A percentile compares a stretch with the other conserved stretches of the same genome.
These are phyloP conservation scores for Trachelipus rathkii DNA, from an alignment of 1,140 invertebrate species.

Conservation along the genomic window DNA sequence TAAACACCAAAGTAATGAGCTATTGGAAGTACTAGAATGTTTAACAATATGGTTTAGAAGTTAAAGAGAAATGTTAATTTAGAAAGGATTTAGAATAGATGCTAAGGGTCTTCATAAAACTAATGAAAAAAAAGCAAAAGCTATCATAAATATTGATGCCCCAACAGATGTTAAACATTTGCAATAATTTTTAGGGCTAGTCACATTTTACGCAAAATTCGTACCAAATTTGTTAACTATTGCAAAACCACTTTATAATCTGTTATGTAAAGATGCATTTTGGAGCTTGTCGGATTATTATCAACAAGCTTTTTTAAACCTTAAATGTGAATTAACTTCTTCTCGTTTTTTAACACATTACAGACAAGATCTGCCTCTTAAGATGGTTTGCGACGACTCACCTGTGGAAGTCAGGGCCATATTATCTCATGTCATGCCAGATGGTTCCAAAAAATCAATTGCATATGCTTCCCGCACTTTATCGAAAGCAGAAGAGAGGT, in stretches of 20 bases:
- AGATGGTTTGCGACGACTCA: conserved; percentile 55
- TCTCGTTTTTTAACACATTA: conserved; percentile 49
- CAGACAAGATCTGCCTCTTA: conserved; percentile 49
- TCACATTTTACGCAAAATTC: neutral
- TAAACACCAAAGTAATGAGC: neutral
- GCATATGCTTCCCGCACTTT: conserved; percentile 53
- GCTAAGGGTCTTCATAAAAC: neutral
- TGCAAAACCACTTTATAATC: neutral
- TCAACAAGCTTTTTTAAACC: conserved; percentile 46
- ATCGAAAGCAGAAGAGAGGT: conserved; percentile 51
- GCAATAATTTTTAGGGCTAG: neutral
- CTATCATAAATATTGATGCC: neutral
- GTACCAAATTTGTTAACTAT: neutral
- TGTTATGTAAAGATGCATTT: neutral
- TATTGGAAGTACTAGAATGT: neutral
- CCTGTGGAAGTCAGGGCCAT: conserved; percentile 53
- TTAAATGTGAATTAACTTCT: conserved; percentile 48
- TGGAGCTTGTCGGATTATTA: conserved; percentile 12
- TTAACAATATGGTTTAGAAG: neutral
- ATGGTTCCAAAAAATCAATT: conserved; percentile 51
- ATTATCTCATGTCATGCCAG: conserved; percentile 50
- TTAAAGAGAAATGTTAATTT: neutral
- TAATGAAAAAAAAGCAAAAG: neutral
- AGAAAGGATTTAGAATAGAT: neutral
- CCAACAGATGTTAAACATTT: neutral